Percentiles rank a stretch among this genome's conserved stretches.
These are phyloP conservation scores for Drosophila formosana DNA, from an alignment of 2,888 invertebrate genomes.

Conservation along the genomic window DNA sequence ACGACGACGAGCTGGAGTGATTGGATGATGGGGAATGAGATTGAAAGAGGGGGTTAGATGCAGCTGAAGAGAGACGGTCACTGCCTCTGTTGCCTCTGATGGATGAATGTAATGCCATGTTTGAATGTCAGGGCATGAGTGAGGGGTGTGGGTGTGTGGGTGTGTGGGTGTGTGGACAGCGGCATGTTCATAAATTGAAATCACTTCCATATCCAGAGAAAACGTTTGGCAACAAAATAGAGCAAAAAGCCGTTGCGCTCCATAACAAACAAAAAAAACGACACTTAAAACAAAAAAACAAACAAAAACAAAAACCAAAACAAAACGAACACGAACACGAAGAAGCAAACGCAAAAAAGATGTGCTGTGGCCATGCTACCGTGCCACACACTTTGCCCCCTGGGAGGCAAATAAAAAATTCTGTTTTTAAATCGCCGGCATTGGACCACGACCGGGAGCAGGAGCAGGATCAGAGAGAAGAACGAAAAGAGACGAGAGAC, in stretches of 20 bases:
- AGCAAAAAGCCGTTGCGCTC: constrained; percentile 48
- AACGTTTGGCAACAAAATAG: constrained; percentile 77
- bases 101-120: constrained; percentile 65
- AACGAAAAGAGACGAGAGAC: constrained; percentile 8
- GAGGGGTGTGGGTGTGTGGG: constrained; percentile 25
- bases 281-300: constrained; percentile 10
- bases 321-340: background rate
- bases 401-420: constrained; percentile 72
- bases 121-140: constrained; percentile 28
- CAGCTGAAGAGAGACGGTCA: constrained; percentile 35
- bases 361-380: constrained; percentile 29
- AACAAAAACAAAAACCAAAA: constrained; percentile 26
- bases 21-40: constrained; percentile 5
- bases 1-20: constrained; percentile 24
- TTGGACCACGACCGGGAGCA: constrained; percentile 4
- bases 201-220: constrained; percentile 82
- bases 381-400: constrained; percentile 18
- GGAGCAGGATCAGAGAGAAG: background rate
- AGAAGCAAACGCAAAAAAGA: constrained; percentile 4
- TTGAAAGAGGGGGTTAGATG: background rate
- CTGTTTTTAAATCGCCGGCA: constrained; percentile 71
- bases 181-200: constrained; percentile 84
- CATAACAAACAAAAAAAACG: constrained; percentile 31
- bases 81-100: constrained; percentile 53
- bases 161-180: constrained; percentile 70